These are phyloP conservation scores for Agrochola macilenta DNA, from an alignment of 2,888 invertebrate genomes.

Conservation along the genomic window DNA sequence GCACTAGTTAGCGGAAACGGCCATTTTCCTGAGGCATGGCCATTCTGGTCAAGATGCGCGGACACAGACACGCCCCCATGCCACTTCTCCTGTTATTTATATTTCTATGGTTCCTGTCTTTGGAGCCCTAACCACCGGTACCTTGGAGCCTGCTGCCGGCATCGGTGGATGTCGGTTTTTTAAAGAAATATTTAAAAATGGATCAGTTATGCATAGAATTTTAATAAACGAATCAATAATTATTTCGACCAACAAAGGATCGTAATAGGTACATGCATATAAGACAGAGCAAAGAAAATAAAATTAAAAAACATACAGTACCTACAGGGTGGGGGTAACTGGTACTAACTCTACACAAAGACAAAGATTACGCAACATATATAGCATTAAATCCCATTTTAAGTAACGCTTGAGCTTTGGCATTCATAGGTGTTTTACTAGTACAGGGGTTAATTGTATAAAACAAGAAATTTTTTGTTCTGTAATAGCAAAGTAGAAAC, in stretches of 20 bases:
- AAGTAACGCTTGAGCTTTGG: not conserved
- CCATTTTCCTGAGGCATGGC: too few relatives aligned
- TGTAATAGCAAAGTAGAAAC: not conserved
- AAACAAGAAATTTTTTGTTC: not conserved
- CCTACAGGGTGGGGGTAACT: not conserved
- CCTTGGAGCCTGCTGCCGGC: not conserved
- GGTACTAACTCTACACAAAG: not conserved
- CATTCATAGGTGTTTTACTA: not conserved
- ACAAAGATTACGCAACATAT: not conserved
- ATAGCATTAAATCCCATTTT: not conserved
- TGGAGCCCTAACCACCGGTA: not conserved
- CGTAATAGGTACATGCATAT: not conserved
- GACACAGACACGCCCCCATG: too few relatives aligned
- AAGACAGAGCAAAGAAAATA: not conserved
- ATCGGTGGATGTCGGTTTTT: not conserved
- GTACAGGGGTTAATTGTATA: conserved; percentile 4
- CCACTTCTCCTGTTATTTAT: too few relatives aligned
- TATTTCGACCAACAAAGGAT: not conserved
- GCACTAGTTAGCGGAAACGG: too few relatives aligned
- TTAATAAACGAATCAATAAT: not conserved
- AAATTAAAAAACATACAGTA: not conserved
- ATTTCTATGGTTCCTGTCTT: not conserved
- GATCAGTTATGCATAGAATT: not conserved
- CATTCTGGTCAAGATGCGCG: too few relatives aligned
- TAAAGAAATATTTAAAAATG: not conserved